phyloP scores from a whole-genome alignment of 2,797 vertebrate species.

The Philypnodon macrostomus region DNA sequence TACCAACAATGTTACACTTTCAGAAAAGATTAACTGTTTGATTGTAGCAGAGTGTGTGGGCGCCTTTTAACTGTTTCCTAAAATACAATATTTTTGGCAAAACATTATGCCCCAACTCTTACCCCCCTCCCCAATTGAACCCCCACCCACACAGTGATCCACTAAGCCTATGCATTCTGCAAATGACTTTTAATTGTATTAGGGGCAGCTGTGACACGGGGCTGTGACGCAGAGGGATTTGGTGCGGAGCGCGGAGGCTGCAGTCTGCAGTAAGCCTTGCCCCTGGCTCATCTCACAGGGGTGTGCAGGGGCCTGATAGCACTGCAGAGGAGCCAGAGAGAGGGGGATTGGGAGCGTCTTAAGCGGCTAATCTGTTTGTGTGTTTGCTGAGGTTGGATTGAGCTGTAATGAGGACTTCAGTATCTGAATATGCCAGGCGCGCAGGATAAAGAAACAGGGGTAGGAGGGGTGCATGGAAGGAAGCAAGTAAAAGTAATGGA shows the following conservation, averaged over 20 bases:
- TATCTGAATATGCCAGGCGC: slow-evolving; percentile 86
- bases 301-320: slow-evolving; percentile 83
- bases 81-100: slow-evolving; percentile 47
- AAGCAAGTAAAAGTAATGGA: slow-evolving; percentile 62
- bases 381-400: slow-evolving; percentile 87
- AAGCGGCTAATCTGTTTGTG: slow-evolving; percentile 82
- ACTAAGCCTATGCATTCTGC: slow-evolving; percentile 76
- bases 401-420: slow-evolving; percentile 85
- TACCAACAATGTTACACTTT: slow-evolving; percentile 19
- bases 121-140: slow-evolving; percentile 46
- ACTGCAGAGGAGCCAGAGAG: slow-evolving; percentile 73
- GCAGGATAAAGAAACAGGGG: slow-evolving; percentile 74
- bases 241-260: slow-evolving; percentile 70
- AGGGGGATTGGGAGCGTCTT: slow-evolving; percentile 79
- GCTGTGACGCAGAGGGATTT: slow-evolving; percentile 75
- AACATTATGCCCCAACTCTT: slow-evolving; percentile 48
- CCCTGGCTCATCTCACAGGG: slow-evolving; percentile 82
- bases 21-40: slow-evolving; percentile 27
- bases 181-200: slow-evolving; percentile 89
- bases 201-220: slow-evolving; percentile 82
- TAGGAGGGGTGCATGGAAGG: slow-evolving; percentile 32
- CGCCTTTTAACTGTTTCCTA: slow-evolving; percentile 28
- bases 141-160: slow-evolving; percentile 71
- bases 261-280: slow-evolving; percentile 78
- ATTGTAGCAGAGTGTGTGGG: slow-evolving; percentile 36